Percentiles rank a stretch among this genome's conserved stretches.
Evolutionary conservation across 2,888 invertebrate species (phyloP).

Genomic region (Drosophila koepferae): DNA sequence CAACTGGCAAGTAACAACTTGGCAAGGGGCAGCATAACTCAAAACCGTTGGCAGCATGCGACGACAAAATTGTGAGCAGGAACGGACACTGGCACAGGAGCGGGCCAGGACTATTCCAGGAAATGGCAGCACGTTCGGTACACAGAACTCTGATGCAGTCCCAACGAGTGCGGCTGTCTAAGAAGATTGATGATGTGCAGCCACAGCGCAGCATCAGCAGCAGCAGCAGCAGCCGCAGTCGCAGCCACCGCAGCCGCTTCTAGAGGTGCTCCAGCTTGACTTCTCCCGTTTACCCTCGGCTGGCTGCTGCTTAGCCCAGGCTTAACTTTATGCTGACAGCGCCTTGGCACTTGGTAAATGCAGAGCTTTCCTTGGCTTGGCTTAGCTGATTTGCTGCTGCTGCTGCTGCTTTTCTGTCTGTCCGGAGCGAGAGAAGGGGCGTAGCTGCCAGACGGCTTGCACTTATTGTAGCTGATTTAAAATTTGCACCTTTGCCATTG

Average conservation of each 20-base stretch:
- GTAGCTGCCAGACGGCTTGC: conserved; percentile 22
- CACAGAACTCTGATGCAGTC: conserved; percentile 62
- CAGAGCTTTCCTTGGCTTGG: conserved; percentile 50
- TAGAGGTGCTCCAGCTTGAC: conserved; percentile 21
- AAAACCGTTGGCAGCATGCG: conserved; percentile 64
- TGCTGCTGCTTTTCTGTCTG: conserved; percentile 53
- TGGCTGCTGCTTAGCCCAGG: conserved; percentile 66
- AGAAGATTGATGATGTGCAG: conserved; percentile 78
- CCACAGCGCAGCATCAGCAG: conserved; percentile 21
- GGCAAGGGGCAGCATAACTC: conserved; percentile 66
- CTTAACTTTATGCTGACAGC: conserved; percentile 79
- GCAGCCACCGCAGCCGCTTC: conserved; percentile 40
- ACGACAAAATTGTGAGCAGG: conserved; percentile 64
- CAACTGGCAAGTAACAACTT: conserved; percentile 36
- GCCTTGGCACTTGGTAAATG: conserved; percentile 72
- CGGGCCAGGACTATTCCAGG: conserved; percentile 38
- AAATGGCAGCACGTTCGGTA: conserved; percentile 74
- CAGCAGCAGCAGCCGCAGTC: conserved; percentile 21
- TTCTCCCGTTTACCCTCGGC: conserved; percentile 10
- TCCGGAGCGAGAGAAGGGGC: conserved; percentile 19
- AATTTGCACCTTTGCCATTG: conserved; percentile 50
- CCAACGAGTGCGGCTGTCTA: conserved; percentile 67
- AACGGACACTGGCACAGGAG: conserved; percentile 8
- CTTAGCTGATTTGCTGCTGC: conserved; percentile 69
- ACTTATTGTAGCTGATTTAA: conserved; percentile 56